Conservation (phyloP, 2,797 vertebrate genomes). For the Microchirus variegatus region DNA sequence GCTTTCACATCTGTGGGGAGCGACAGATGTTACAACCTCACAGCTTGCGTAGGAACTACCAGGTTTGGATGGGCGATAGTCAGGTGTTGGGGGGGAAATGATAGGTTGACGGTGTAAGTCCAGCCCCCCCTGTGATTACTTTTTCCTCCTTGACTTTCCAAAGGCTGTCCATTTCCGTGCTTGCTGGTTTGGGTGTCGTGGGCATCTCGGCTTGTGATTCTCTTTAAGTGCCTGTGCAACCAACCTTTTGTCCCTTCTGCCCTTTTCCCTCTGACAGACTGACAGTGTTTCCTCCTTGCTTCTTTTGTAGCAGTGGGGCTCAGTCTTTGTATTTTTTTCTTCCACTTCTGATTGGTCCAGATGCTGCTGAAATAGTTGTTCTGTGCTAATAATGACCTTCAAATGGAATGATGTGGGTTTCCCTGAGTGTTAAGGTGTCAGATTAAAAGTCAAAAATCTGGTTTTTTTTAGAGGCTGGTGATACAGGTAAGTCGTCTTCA, state of each 20-base stretch:
- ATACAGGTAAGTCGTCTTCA: no score
- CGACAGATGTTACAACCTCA: slow-evolving; percentile 4
- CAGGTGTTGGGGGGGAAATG: neutral
- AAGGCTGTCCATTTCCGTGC: slow-evolving; percentile 45
- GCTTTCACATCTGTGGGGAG: slow-evolving; percentile 21
- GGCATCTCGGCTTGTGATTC: slow-evolving; percentile 52
- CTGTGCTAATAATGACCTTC: neutral
- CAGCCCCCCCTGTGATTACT: slow-evolving; percentile 41
- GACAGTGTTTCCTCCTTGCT: slow-evolving; percentile 12
- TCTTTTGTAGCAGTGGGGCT: slow-evolving; percentile 8
- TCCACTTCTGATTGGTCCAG: neutral
- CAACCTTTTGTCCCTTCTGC: slow-evolving; percentile 28
- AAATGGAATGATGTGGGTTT: neutral
- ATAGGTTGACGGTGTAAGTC: slow-evolving; percentile 13
- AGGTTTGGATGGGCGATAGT: slow-evolving; percentile 3
- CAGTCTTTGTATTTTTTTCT: neutral
- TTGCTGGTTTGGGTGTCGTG: slow-evolving; percentile 51
- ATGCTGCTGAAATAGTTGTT: neutral
- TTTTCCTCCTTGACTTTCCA: slow-evolving; percentile 40
- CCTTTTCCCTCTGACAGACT: slow-evolving; percentile 26
- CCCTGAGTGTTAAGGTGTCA: no score
- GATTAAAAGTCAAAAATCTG: no score
- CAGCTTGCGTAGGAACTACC: neutral
- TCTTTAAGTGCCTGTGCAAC: slow-evolving; percentile 37
- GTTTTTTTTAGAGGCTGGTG: no score